Base-by-base conservation (phyloP, 2,888 invertebrate species). In the Iphiclides podalirius region DNA sequence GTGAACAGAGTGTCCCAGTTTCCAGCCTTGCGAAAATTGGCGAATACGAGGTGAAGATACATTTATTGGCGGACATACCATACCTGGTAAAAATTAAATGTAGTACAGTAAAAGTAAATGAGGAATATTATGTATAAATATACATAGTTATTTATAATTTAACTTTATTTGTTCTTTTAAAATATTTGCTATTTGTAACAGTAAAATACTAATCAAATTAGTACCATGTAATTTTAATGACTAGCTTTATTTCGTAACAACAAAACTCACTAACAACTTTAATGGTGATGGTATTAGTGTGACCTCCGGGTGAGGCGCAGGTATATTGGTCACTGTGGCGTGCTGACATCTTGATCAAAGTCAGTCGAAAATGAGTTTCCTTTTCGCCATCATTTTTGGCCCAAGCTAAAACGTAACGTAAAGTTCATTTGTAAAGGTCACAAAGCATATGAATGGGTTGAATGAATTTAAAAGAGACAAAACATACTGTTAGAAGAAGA, bases 281-380 rank as follows among this genome's bases (percentile, higher is more conserved):
- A 62, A 95, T 89, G 53, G 89, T 80, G 60, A 95, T 89, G 45
- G 94, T 94, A 79, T 95, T 94, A 43, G 95, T 95, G 59, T 94
- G 91, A 28, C 95, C 95, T 47, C 92, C 90, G 3, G 95, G 95
- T 0, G 96, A 93, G 3, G 95, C 93, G 77, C 96, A 96, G 0
- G 96, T 96, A 76, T 94, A 96, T 54, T 93, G 92, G 46, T 95
- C 96, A 26, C 94, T 94, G 82, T 96, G 95, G 47, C 94, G 93
- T n/a, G 91, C 90, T 63, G 95, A 94, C 64, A 95, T 94, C 75
- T 95, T 95, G 79, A 92, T 93, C 68, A 96, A 92, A 60, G 94
- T 94, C 57, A 96, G 87, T 4, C 96, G 91, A 82, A 94, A 96
- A 70, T 95, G 94, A 75, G 94, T 93, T 57, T 95, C 93, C 57